Evolutionary conservation across 2,797 vertebrate species (phyloP).

Genomic region (Chelmon rostratus): DNA sequence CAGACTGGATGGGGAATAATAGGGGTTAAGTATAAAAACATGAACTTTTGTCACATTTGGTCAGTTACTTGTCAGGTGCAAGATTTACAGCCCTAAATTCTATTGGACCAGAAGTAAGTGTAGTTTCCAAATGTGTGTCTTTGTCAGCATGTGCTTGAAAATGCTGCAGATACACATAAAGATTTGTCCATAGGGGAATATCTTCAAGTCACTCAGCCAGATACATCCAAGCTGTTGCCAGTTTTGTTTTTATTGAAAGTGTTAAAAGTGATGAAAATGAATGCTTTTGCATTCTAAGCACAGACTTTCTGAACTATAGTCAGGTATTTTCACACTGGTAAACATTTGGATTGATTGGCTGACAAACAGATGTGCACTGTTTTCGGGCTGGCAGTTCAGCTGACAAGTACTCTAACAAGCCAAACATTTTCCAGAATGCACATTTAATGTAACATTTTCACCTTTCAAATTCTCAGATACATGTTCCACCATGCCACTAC

Average conservation of each 20-base stretch:
- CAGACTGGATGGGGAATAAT: slow-evolving; percentile 74
- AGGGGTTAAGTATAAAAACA: slow-evolving; percentile 72
- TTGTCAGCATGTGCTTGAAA: slow-evolving; percentile 54
- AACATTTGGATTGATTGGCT: slow-evolving; percentile 11
- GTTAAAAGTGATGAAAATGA: slow-evolving; percentile 60
- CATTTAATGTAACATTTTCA: slow-evolving; percentile 29
- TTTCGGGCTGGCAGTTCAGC: slow-evolving; percentile 36
- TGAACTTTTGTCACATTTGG: slow-evolving; percentile 74
- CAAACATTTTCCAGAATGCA: slow-evolving; percentile 33
- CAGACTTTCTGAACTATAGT: slow-evolving; percentile 36
- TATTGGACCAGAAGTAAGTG: slow-evolving; percentile 29
- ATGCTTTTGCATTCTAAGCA: slow-evolving; percentile 53
- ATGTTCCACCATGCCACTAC: neutral
- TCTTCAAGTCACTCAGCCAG: slow-evolving; percentile 59
- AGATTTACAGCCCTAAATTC: slow-evolving; percentile 48
- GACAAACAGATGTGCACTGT: slow-evolving; percentile 53
- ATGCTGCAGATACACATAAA: slow-evolving; percentile 49
- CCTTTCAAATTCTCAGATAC: slow-evolving; percentile 4
- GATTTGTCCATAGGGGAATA: slow-evolving; percentile 64
- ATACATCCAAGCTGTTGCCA: slow-evolving; percentile 67
- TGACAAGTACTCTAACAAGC: slow-evolving; percentile 50
- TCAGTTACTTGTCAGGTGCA: slow-evolving; percentile 70
- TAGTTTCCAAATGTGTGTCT: slow-evolving; percentile 19
- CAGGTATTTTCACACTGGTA: slow-evolving; percentile 25
- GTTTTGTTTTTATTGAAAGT: slow-evolving; percentile 51